A percentile compares a stretch with the other conserved stretches of the same genome.
phyloP scores from a whole-genome alignment of 1,140 invertebrate genomes.

The Rhagoletis zephyria region DNA sequence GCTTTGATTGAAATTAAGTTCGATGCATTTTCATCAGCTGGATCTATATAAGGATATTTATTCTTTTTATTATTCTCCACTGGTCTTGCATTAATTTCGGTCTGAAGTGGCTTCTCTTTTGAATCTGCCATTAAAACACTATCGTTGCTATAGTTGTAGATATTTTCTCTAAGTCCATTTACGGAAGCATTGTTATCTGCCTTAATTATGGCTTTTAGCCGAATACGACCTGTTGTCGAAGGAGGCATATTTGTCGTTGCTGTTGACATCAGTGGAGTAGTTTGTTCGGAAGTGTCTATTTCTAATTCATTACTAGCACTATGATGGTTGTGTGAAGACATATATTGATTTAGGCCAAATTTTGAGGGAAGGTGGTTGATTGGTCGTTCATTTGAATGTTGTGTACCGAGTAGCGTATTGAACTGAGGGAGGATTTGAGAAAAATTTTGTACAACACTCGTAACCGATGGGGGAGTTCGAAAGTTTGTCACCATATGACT shows the following conservation, averaged over 20 bases:
- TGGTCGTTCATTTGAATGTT: conserved; percentile 62
- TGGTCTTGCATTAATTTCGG: too few species aligned
- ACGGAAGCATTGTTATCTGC: background rate
- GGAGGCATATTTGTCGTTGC: background rate
- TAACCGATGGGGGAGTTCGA: conserved; percentile 65
- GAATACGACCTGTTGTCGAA: conserved; percentile 61
- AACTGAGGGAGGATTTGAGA: conserved; percentile 67
- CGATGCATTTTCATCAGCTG: background rate
- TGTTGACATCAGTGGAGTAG: background rate
- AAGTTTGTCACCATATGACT: conserved; percentile 57
- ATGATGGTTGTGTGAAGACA: background rate
- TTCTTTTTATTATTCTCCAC: too few species aligned
- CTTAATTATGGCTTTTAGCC: conserved; percentile 62
- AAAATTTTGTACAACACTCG: conserved; percentile 67
- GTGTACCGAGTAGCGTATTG: conserved; percentile 64
- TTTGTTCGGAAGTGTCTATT: background rate
- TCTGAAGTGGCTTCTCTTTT: background rate
- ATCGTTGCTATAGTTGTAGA: conserved; percentile 59
- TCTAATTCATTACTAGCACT: background rate
- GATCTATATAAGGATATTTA: too few species aligned
- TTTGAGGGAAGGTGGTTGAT: conserved; percentile 58
- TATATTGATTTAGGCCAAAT: background rate
- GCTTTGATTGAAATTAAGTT: background rate
- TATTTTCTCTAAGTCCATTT: background rate
- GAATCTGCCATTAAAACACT: background rate